phyloP scores from a whole-genome alignment of 1,140 invertebrate species.

The Campoletis sonorensis region DNA sequence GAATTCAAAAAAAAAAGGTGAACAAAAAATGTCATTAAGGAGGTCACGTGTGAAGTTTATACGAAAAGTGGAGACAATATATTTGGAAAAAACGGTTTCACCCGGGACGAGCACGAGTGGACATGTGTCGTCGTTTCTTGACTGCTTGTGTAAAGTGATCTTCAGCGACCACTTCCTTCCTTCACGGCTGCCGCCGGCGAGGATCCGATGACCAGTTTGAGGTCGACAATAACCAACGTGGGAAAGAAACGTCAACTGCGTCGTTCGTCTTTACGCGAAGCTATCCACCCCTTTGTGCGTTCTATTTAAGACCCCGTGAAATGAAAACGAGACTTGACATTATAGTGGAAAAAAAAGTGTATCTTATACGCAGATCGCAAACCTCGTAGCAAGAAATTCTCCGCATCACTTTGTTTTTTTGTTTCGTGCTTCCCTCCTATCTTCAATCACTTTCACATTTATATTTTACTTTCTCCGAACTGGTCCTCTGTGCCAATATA shows the following conservation, averaged over 20 bases:
- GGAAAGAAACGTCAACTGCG: slow-evolving; percentile 71
- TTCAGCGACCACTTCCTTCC: slow-evolving; percentile 75
- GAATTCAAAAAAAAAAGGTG: not conserved
- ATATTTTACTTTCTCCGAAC: too few species aligned
- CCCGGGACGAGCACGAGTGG: not conserved
- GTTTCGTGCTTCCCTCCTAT: too few species aligned
- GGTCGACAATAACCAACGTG: slow-evolving; percentile 75
- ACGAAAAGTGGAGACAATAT: not conserved
- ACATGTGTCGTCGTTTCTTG: slow-evolving; percentile 32
- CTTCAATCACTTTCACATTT: too few species aligned
- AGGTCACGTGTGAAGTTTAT: slow-evolving; percentile 45
- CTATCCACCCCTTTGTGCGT: slow-evolving; percentile 32
- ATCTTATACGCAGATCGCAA: not conserved
- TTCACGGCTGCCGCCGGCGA: slow-evolving; percentile 57
- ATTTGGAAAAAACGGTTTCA: not conserved
- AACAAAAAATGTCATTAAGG: not conserved
- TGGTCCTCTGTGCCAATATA: too few species aligned
- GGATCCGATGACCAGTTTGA: slow-evolving; percentile 76
- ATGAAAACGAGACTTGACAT: not conserved
- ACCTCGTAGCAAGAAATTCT: not conserved
- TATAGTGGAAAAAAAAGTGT: not conserved
- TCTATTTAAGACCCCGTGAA: not conserved
- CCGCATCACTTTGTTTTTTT: too few species aligned
- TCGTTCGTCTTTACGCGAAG: slow-evolving; percentile 39
- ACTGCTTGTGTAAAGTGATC: slow-evolving; percentile 71